Conservation (phyloP, 2,888 invertebrate species). For the Pediacus dermestoides region DNA sequence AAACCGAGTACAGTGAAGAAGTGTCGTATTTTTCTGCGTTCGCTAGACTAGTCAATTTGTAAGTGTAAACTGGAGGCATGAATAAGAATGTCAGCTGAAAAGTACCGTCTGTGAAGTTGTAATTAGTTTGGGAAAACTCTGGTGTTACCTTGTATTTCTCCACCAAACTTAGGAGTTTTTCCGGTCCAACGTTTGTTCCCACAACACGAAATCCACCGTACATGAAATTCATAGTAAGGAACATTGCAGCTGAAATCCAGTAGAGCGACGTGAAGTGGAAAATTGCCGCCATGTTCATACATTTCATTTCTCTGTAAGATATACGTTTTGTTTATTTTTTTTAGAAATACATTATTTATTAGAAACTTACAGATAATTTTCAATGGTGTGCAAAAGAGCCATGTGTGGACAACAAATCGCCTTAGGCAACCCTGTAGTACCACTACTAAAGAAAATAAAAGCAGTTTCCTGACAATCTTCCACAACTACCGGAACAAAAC, state of each 20-base stretch:
- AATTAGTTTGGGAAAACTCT: not conserved
- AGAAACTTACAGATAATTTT: too few relatives aligned
- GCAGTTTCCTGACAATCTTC: slow-evolving; percentile 27
- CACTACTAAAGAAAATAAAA: slow-evolving; percentile 41
- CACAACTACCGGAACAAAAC: slow-evolving; percentile 26
- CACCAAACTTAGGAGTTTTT: not conserved
- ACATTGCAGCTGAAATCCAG: slow-evolving; percentile 13
- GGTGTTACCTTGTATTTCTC: slow-evolving; percentile 1
- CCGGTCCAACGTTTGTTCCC: not conserved
- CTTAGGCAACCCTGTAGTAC: slow-evolving; percentile 40
- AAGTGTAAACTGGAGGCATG: not conserved
- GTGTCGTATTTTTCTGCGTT: not conserved
- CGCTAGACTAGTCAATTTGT: not conserved
- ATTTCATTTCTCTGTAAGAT: too few relatives aligned
- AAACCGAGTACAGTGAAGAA: not conserved
- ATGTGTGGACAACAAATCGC: slow-evolving; percentile 35
- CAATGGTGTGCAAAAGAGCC: slow-evolving; percentile 20
- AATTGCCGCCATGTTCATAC: not conserved
- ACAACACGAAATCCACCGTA: not conserved
- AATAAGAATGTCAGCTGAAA: not conserved
- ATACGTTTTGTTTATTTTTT: too few relatives aligned
- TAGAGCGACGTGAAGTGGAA: slow-evolving; percentile 7
- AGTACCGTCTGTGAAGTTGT: not conserved
- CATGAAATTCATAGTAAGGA: slow-evolving; percentile 20
- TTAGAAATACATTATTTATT: too few relatives aligned